These are phyloP conservation scores for Protophormia terraenovae DNA, from an alignment of 2,888 invertebrate genomes.

Conservation along the genomic window DNA sequence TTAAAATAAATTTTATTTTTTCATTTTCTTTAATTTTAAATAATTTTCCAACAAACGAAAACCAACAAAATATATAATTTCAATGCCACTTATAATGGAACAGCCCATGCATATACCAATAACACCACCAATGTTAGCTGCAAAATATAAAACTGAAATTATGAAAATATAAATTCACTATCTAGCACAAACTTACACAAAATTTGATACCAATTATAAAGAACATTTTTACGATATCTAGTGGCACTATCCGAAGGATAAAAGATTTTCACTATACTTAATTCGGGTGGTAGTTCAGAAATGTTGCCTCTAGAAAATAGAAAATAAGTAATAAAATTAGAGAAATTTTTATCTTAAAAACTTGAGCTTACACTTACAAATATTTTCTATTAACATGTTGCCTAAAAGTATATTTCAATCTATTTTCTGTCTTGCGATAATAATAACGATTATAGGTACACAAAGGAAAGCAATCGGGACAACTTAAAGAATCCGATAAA, in stretches of 20 bases:
- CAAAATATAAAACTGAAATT: constrained; percentile 2
- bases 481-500: constrained; percentile 64
- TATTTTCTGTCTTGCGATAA: constrained; percentile 65
- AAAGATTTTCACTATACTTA: constrained; percentile 71
- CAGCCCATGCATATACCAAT: constrained; percentile 78
- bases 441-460: constrained; percentile 73
- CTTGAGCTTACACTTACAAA: constrained; percentile 61
- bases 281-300: background rate
- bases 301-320: constrained; percentile 14
- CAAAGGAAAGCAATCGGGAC: constrained; percentile 73
- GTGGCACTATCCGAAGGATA: constrained; percentile 67
- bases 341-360: background rate
- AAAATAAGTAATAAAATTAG: background rate
- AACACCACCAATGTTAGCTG: constrained; percentile 77
- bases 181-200: constrained; percentile 71
- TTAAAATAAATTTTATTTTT: background rate
- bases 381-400: constrained; percentile 33
- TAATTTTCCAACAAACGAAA: constrained; percentile 70
- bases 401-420: constrained; percentile 33
- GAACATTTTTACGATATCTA: constrained; percentile 71
- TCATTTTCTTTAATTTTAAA: constrained; percentile 36
- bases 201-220: constrained; percentile 75
- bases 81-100: constrained; percentile 76
- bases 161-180: background rate
- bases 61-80: constrained; percentile 75